phyloP scores from a whole-genome alignment of 2,113 vertebrate genomes.

The Balaenoptera acutorostrata region DNA sequence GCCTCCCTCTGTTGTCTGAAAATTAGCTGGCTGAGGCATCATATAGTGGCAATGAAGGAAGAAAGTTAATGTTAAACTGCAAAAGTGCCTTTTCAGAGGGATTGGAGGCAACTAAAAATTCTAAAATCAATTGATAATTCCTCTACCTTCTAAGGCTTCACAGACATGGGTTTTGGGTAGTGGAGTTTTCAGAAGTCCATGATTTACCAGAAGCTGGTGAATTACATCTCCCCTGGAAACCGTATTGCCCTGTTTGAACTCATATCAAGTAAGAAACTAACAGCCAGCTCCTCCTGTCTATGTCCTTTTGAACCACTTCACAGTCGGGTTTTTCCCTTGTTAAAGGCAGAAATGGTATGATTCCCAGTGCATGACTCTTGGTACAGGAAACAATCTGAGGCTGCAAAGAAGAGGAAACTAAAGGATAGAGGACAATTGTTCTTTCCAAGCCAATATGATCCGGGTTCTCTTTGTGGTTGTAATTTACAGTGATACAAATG shows the following conservation, averaged over 20 bases:
- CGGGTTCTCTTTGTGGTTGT: background rate
- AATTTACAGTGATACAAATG: background rate
- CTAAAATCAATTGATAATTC: background rate
- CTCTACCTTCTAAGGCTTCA: background rate
- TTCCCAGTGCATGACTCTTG: background rate
- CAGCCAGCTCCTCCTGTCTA: background rate
- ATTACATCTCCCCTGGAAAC: background rate
- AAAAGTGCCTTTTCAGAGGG: background rate
- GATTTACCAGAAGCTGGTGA: background rate
- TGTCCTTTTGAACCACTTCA: background rate
- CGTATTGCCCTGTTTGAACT: background rate
- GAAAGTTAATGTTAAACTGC: background rate
- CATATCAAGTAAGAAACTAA: background rate
- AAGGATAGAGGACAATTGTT: background rate
- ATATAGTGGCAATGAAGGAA: background rate
- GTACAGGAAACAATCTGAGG: background rate
- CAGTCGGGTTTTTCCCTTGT: constrained; percentile 7
- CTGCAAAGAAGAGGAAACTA: background rate
- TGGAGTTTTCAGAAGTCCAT: background rate
- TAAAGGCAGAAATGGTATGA: background rate
- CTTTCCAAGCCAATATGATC: background rate
- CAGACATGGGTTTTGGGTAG: background rate
- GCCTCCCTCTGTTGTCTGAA: background rate
- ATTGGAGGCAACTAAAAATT: background rate
- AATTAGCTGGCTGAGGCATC: background rate